Conservation (phyloP, 1,140 invertebrate genomes). For the Paraescarpia echinospica region DNA sequence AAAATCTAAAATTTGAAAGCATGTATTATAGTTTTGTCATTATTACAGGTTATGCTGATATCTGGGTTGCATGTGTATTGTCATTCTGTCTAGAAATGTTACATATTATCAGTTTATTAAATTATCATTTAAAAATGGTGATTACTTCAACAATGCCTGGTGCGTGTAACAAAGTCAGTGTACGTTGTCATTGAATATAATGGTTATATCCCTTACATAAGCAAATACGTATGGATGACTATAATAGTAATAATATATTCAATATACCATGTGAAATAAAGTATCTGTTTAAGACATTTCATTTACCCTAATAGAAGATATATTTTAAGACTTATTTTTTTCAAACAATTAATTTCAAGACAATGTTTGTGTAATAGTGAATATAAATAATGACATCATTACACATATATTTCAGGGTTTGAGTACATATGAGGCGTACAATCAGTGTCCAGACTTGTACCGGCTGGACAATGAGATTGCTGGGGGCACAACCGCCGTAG, state of each 20-base stretch:
- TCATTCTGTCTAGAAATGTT: no score
- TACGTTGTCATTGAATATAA: conserved; percentile 2
- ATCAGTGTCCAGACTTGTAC: conserved; percentile 46
- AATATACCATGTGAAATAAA: no score
- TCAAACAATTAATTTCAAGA: not conserved
- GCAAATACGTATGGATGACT: no score
- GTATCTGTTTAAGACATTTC: no score
- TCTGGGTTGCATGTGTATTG: no score
- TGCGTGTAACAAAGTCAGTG: conserved; percentile 8
- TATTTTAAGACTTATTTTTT: no score
- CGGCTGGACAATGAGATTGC: conserved; percentile 53
- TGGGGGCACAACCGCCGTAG: conserved; percentile 75
- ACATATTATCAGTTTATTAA: no score
- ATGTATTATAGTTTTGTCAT: no score
- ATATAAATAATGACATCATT: not conserved
- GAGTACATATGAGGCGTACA: conserved; percentile 55
- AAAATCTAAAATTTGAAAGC: no score
- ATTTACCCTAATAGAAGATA: no score
- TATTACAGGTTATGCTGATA: no score
- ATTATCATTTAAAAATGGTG: not conserved
- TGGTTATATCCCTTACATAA: not conserved
- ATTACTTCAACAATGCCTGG: not conserved
- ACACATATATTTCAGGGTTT: conserved; percentile 46
- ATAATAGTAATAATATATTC: no score
- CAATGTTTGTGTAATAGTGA: not conserved